A percentile compares a stretch with the other conserved stretches of the same genome.
Conservation (phyloP, 2,113 vertebrate genomes). For the Tricholaema leucomelas region DNA sequence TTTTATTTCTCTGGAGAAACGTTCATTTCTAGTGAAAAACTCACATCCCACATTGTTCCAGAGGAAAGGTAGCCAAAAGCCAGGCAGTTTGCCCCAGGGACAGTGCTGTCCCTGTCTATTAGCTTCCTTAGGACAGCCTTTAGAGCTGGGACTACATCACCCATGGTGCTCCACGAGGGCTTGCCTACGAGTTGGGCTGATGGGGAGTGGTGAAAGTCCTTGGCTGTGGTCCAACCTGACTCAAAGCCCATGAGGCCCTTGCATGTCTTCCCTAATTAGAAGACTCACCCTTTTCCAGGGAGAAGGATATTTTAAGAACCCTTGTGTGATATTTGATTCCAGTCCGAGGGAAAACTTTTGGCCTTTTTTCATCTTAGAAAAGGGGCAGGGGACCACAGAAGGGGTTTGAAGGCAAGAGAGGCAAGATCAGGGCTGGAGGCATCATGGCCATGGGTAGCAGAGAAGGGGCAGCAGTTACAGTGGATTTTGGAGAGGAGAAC, state of each 20-base stretch:
- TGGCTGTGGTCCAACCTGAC: not conserved
- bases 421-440: not conserved
- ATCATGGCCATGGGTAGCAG: not conserved
- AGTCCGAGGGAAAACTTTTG: not conserved
- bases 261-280: not conserved
- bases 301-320: constrained; percentile 28
- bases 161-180: not conserved
- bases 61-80: not conserved
- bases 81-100: not conserved
- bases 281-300: not conserved
- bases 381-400: not conserved
- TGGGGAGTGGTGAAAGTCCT: not conserved
- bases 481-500: not conserved
- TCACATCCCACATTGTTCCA: not conserved
- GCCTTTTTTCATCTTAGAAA: not conserved
- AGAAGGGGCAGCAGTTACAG: not conserved
- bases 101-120: not conserved
- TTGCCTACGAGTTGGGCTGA: not conserved
- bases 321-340: not conserved
- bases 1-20: not conserved
- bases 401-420: not conserved
- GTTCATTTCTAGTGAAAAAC: not conserved
- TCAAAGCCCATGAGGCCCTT: not conserved
- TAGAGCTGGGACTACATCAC: not conserved
- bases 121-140: not conserved